phyloP scores from a whole-genome alignment of 2,888 invertebrate species.

The Chalcosyrphus nemorum region DNA sequence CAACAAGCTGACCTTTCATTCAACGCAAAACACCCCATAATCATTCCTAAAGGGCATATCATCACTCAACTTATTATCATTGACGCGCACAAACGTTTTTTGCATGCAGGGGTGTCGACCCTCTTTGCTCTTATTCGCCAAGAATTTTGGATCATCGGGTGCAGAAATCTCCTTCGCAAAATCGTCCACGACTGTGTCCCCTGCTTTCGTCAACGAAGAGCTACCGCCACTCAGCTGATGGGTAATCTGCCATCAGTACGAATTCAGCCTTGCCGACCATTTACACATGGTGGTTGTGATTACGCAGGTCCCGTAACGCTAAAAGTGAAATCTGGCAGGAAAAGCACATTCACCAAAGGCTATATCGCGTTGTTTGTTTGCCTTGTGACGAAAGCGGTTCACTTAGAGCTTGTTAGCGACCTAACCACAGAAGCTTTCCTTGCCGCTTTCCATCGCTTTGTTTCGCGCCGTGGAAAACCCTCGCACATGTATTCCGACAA shows the following conservation, averaged over 20 bases:
- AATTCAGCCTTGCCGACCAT: not conserved
- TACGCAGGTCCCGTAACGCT: conserved; percentile 13
- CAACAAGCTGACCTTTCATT: not conserved
- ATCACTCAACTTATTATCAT: not conserved
- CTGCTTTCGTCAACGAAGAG: conserved; percentile 21
- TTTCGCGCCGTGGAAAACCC: conserved; percentile 39
- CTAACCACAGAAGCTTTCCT: conserved; percentile 33
- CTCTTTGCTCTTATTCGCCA: conserved; percentile 3
- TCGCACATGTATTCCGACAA: conserved; percentile 45
- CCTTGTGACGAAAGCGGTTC: conserved; percentile 33
- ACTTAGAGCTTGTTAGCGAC: conserved; percentile 55
- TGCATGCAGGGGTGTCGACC: conserved; percentile 9
- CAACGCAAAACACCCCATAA: not conserved
- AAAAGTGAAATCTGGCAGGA: conserved; percentile 24
- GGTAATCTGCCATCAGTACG: conserved; percentile 2
- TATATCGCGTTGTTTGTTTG: conserved; percentile 47
- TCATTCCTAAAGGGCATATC: conserved; percentile 1
- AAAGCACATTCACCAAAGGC: conserved; percentile 12
- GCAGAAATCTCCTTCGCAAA: not conserved
- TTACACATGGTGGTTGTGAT: conserved; percentile 19
- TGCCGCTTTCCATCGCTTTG: conserved; percentile 15
- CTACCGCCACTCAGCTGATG: conserved; percentile 4
- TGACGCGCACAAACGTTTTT: conserved; percentile 6
- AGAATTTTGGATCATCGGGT: not conserved
- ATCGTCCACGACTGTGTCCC: not conserved